A percentile compares a stretch with the other conserved stretches of the same genome.
Conservation (phyloP, 2,888 invertebrate species). For the Lasiommata megera region DNA sequence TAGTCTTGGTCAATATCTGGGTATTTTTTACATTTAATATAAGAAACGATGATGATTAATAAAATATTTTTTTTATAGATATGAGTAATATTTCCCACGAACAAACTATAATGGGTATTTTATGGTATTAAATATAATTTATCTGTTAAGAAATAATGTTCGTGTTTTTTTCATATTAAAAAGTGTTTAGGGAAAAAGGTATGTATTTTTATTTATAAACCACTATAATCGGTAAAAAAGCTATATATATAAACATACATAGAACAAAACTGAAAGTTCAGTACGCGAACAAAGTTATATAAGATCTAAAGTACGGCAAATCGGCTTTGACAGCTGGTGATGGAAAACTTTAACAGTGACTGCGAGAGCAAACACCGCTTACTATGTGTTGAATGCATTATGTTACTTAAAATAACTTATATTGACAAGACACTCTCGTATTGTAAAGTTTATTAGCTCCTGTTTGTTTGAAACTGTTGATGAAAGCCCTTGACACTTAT, state of each 20-base stretch:
- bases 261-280: not conserved
- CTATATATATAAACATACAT: not conserved
- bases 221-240: too few species aligned
- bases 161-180: too few species aligned
- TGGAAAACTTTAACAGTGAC: conserved; percentile 23
- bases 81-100: too few species aligned
- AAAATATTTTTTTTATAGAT: too few species aligned
- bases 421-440: not conserved
- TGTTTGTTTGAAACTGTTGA: not conserved
- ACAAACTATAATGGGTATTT: too few species aligned
- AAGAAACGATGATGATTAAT: too few species aligned
- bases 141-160: too few species aligned
- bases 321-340: conserved; percentile 24
- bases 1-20: too few species aligned
- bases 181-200: too few species aligned
- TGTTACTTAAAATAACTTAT: not conserved
- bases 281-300: not conserved
- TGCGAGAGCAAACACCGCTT: conserved; percentile 14
- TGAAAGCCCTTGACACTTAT: not conserved
- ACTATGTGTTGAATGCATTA: conserved; percentile 7
- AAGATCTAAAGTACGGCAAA: conserved; percentile 24
- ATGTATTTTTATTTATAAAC: too few species aligned
- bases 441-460: not conserved
- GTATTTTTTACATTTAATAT: too few species aligned
- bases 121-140: too few species aligned